phyloP scores from a whole-genome alignment of 2,113 vertebrate genomes.

The Peucedramus taeniatus region DNA sequence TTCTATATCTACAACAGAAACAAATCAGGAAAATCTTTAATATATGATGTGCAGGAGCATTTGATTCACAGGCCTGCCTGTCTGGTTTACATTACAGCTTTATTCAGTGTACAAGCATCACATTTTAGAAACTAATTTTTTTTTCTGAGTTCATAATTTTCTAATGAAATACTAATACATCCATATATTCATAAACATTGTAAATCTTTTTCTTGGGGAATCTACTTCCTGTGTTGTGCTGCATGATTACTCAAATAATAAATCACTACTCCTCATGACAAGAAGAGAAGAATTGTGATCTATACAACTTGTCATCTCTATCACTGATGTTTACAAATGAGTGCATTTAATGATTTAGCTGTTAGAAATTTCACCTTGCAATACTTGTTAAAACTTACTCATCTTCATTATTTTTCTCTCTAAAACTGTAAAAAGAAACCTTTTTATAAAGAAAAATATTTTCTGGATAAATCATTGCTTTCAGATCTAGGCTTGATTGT shows the following conservation, averaged over 20 bases:
- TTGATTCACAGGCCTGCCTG: background rate
- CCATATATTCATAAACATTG: background rate
- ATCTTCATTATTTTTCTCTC: background rate
- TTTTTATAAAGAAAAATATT: background rate
- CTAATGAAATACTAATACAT: background rate
- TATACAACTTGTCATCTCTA: background rate
- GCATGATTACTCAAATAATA: constrained; percentile 3
- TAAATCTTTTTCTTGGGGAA: background rate
- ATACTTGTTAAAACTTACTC: background rate
- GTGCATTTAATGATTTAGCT: background rate
- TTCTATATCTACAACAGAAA: background rate
- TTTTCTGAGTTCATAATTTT: background rate
- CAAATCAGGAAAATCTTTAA: background rate
- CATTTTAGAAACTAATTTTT: background rate
- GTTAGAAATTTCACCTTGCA: background rate
- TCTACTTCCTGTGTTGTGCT: background rate
- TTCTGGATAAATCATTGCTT: background rate
- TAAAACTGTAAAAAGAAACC: background rate
- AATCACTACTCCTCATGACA: background rate
- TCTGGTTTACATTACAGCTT: background rate
- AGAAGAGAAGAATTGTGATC: background rate
- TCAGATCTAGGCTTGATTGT: background rate
- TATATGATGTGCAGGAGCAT: background rate
- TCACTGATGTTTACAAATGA: constrained; percentile 33
- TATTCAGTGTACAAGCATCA: background rate